A percentile compares a stretch with the other conserved stretches of the same genome.
phyloP scores from a whole-genome alignment of 1,140 invertebrate species.

The Zaprionus africanus region DNA sequence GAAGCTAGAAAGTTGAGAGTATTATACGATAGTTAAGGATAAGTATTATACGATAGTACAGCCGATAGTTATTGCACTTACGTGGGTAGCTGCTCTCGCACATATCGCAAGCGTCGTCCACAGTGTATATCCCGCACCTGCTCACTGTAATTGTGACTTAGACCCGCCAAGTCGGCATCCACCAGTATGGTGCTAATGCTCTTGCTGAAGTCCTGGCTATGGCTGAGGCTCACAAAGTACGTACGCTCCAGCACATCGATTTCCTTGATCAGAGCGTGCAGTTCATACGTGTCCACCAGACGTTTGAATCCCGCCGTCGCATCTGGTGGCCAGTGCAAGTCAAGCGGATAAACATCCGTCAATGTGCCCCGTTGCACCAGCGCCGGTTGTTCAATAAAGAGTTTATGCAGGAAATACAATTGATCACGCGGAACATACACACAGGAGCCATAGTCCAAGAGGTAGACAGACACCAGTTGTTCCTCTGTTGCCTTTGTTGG shows the following conservation, averaged over 20 bases:
- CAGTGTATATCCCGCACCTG: background rate
- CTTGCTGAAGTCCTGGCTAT: background rate
- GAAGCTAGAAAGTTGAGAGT: slow-evolving; percentile 24
- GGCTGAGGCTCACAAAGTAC: slow-evolving; percentile 17
- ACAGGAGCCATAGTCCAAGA: slow-evolving; percentile 43
- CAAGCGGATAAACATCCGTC: slow-evolving; percentile 45
- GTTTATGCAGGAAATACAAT: slow-evolving; percentile 16
- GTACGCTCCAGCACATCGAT: slow-evolving; percentile 24
- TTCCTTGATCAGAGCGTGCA: slow-evolving; percentile 25
- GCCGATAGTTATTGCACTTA: slow-evolving; percentile 3
- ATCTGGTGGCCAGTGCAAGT: slow-evolving; percentile 29
- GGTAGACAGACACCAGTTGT: slow-evolving; percentile 22
- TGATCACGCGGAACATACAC: background rate
- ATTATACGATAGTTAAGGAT: background rate
- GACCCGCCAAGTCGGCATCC: slow-evolving; percentile 23
- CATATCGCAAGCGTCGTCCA: slow-evolving; percentile 46
- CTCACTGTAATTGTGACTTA: slow-evolving; percentile 24
- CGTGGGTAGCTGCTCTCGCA: slow-evolving; percentile 54
- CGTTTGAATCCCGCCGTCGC: slow-evolving; percentile 2
- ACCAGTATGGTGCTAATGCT: slow-evolving; percentile 28
- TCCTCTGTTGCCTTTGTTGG: background rate
- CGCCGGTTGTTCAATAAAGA: background rate
- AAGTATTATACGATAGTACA: background rate
- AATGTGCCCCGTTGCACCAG: slow-evolving; percentile 42
- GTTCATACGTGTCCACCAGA: accelerated